Evolutionary conservation across 2,797 vertebrate species (phyloP).

Genomic region (Pseudochirops cupreus): DNA sequence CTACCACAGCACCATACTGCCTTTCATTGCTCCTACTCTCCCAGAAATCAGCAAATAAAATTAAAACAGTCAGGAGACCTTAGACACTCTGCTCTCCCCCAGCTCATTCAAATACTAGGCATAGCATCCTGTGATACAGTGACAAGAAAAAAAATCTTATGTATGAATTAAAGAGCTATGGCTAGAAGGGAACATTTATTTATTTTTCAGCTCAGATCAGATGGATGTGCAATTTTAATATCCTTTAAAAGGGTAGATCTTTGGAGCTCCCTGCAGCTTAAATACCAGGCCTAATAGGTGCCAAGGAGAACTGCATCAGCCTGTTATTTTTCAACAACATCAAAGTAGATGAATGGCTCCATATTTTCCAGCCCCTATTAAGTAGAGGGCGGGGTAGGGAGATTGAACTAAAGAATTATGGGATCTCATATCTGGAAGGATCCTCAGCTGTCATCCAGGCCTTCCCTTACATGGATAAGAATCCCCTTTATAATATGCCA

Average conservation of each 20-base stretch:
- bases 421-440: neutral
- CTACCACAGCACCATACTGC: neutral
- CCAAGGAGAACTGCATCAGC: conserved; percentile 71
- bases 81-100: neutral
- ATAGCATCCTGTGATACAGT: neutral
- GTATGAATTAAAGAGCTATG: conserved; percentile 22
- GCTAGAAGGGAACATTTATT: conserved; percentile 68
- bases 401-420: neutral
- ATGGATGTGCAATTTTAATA: conserved; percentile 56
- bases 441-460: neutral
- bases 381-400: neutral
- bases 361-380: conserved; percentile 33
- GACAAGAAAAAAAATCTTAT: conserved; percentile 7
- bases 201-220: conserved; percentile 64
- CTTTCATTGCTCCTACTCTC: neutral
- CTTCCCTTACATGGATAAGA: neutral
- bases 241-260: conserved; percentile 66
- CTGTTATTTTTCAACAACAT: conserved; percentile 64
- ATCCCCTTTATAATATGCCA: neutral
- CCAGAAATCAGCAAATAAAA: neutral
- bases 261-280: conserved; percentile 49
- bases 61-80: neutral
- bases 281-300: conserved; percentile 62
- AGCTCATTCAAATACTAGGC: neutral
- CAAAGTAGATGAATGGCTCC: conserved; percentile 50